phyloP scores from a whole-genome alignment of 1,140 invertebrate species.

The Chymomyza costata region DNA sequence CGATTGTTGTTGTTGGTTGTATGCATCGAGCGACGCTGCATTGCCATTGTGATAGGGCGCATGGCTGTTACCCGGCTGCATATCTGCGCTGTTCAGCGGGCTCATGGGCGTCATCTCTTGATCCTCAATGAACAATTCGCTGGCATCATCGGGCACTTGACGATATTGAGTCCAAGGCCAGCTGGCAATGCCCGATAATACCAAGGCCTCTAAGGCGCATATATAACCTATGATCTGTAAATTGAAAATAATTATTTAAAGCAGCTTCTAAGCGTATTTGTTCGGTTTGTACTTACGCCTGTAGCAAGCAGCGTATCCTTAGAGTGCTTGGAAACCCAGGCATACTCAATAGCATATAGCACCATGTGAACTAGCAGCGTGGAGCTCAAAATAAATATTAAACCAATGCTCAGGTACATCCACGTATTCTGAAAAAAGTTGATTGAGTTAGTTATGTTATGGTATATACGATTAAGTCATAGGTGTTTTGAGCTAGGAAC shows the following conservation, averaged over 20 bases:
- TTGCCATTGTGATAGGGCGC: conserved; percentile 69
- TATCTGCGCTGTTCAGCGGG: conserved; percentile 71
- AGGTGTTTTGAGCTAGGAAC: too few relatives aligned
- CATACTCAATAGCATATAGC: conserved; percentile 80
- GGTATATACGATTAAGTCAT: too few relatives aligned
- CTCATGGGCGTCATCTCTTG: conserved; percentile 75
- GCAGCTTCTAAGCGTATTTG: not conserved
- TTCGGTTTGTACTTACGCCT: conserved; percentile 67
- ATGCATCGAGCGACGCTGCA: conserved; percentile 59
- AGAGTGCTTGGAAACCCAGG: conserved; percentile 78
- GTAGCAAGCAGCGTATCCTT: conserved; percentile 77
- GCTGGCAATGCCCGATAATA: conserved; percentile 75
- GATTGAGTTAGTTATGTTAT: too few relatives aligned
- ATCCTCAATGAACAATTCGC: conserved; percentile 76
- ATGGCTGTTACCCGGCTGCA: conserved; percentile 41
- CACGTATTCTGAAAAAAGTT: conserved; percentile 78
- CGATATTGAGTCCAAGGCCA: conserved; percentile 76
- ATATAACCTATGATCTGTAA: conserved; percentile 76
- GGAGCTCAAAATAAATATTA: conserved; percentile 80
- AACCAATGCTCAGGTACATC: conserved; percentile 80
- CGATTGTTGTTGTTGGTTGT: conserved; percentile 74
- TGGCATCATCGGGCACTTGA: conserved; percentile 76
- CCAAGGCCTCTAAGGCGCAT: conserved; percentile 76
- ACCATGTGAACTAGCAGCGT: conserved; percentile 81
- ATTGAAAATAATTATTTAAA: not conserved